Evolutionary conservation across 2,797 vertebrate genomes (phyloP).

Genomic region (Echiichthys vipera): DNA sequence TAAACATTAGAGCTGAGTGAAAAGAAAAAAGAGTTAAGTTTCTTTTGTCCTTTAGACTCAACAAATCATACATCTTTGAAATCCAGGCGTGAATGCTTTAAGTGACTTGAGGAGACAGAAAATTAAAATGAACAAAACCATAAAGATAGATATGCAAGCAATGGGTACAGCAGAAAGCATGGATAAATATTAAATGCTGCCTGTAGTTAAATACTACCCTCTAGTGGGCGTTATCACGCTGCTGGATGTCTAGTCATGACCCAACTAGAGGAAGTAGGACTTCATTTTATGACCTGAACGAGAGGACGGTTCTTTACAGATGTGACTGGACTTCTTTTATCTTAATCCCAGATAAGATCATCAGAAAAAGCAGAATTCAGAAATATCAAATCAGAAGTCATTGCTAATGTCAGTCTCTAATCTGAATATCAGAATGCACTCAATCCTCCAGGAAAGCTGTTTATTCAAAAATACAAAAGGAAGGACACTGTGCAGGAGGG

Average conservation of each 20-base stretch:
- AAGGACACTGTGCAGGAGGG: not conserved
- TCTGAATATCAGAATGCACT: not conserved
- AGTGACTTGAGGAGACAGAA: not conserved
- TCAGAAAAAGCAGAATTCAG: not conserved
- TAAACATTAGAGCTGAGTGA: not conserved
- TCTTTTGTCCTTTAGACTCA: not conserved
- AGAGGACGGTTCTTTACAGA: not conserved
- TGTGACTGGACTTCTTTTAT: constrained; percentile 2
- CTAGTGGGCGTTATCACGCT: constrained; percentile 67
- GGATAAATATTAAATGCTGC: constrained; percentile 40
- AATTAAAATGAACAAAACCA: not conserved
- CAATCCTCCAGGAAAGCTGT: not conserved
- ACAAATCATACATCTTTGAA: not conserved
- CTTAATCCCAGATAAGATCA: not conserved
- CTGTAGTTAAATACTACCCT: constrained; percentile 81
- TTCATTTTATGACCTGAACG: constrained; percentile 21
- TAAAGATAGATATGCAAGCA: not conserved
- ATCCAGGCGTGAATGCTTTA: not conserved
- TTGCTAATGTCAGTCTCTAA: not conserved
- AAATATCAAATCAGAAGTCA: constrained; percentile 2
- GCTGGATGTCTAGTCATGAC: not conserved
- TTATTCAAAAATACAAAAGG: not conserved
- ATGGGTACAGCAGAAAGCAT: constrained; percentile 10
- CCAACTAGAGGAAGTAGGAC: constrained; percentile 2
- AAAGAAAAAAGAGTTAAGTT: not conserved